A percentile compares a stretch with the other conserved stretches of the same genome.
Conservation (phyloP, 2,888 invertebrate genomes). For the Heliconius sara region DNA sequence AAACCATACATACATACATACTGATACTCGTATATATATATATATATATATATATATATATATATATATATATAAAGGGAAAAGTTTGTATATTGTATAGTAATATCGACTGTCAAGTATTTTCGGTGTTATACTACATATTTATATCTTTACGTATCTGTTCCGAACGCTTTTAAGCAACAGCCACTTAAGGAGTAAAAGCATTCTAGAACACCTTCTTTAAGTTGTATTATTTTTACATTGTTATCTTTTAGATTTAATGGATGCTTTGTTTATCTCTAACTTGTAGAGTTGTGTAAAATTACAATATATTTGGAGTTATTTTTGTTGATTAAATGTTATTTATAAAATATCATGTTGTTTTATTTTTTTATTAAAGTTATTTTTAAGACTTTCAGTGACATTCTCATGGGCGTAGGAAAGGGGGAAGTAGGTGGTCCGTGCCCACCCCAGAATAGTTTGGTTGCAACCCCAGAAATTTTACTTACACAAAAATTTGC, state of each 20-base stretch:
- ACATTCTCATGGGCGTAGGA: no score
- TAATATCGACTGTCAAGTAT: constrained; percentile 43
- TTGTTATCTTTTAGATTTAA: constrained; percentile 33
- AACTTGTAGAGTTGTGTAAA: not conserved
- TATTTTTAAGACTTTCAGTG: no score
- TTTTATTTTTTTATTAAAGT: not conserved
- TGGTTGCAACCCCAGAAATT: no score
- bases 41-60: no score
- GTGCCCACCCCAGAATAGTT: no score
- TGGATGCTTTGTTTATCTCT: constrained; percentile 25
- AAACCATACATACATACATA: no score
- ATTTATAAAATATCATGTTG: not conserved
- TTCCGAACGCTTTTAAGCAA: constrained; percentile 48
- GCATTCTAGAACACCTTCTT: constrained; percentile 42
- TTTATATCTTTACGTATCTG: constrained; percentile 49
- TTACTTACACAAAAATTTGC: no score
- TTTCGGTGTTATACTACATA: constrained; percentile 50
- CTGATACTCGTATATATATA: no score
- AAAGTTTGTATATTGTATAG: no score
- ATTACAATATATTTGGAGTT: not conserved
- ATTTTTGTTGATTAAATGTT: not conserved
- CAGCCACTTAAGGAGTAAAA: constrained; percentile 42
- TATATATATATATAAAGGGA: no score
- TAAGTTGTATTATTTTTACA: constrained; percentile 34
- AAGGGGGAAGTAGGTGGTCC: no score